These are phyloP conservation scores for Muscicapa adusta DNA, from an alignment of 2,113 vertebrate genomes.

Conservation along the genomic window DNA sequence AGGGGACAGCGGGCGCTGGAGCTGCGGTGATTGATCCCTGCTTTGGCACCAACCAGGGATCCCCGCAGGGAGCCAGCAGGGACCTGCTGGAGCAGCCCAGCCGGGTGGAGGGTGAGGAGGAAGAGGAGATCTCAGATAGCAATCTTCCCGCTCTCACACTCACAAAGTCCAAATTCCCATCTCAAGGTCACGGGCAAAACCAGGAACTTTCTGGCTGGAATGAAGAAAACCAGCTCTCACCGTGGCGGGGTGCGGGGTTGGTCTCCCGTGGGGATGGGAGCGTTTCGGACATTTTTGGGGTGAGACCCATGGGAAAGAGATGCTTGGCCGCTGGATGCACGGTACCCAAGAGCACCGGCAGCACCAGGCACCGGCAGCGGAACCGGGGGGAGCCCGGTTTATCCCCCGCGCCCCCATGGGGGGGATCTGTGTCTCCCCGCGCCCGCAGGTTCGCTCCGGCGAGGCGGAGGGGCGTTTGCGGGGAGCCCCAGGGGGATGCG, in stretches of 20 bases:
- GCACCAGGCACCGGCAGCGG: not conserved
- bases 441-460: not conserved
- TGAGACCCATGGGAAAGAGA: not conserved
- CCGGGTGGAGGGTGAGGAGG: not conserved
- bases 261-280: not conserved
- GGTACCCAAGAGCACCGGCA: not conserved
- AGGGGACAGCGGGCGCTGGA: not conserved
- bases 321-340: fast-evolving
- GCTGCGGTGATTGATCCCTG: not conserved
- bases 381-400: not conserved
- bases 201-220: not conserved
- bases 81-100: not conserved
- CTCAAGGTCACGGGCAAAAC: conserved; percentile 48
- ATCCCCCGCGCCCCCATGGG: fast-evolving
- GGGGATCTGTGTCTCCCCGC: not conserved
- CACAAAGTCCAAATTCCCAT: conserved; percentile 46
- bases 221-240: not conserved
- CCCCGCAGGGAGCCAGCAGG: not conserved
- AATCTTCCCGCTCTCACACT: not conserved
- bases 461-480: not conserved
- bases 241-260: not conserved
- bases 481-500: not conserved
- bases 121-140: not conserved
- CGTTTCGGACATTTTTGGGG: not conserved
- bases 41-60: fast-evolving